Percentiles rank a stretch among this genome's conserved stretches.
Evolutionary conservation across 2,113 vertebrate species (phyloP).

Genomic region (Cryptomyrus ogoouensis): DNA sequence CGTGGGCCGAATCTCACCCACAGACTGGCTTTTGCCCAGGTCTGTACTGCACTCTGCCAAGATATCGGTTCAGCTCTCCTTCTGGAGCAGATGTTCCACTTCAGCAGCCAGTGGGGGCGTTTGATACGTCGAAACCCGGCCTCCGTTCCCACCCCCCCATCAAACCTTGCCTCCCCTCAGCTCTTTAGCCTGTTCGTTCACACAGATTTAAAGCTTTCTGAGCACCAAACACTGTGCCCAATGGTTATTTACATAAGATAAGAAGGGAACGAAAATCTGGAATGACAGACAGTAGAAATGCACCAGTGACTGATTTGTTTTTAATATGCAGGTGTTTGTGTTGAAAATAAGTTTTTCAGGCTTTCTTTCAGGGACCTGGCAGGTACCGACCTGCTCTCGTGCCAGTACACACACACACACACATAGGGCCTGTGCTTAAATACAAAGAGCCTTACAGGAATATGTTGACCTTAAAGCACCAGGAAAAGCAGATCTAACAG

Average conservation of each 20-base stretch:
- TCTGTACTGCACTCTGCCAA: background rate
- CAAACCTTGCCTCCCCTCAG: background rate
- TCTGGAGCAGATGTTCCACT: background rate
- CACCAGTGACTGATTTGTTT: background rate
- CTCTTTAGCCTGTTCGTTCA: background rate
- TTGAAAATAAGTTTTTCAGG: background rate
- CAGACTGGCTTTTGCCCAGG: background rate
- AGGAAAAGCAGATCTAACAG: background rate
- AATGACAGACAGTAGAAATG: background rate
- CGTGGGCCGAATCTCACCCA: background rate
- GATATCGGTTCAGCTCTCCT: background rate
- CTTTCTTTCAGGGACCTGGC: background rate
- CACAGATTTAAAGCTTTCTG: background rate
- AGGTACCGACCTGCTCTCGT: background rate
- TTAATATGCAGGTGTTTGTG: background rate
- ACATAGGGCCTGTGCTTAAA: background rate
- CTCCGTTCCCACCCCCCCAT: background rate
- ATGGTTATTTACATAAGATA: background rate
- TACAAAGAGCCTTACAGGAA: background rate
- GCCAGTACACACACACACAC: constrained; percentile 3
- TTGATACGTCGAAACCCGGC: background rate
- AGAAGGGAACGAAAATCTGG: background rate
- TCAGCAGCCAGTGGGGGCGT: background rate
- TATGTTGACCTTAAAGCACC: background rate
- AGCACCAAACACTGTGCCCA: background rate